Evolutionary conservation across 2,888 invertebrate genomes (phyloP), one percentile per base, ranked within the genome.

Genomic region (Phlogophora meticulosa): DNA sequence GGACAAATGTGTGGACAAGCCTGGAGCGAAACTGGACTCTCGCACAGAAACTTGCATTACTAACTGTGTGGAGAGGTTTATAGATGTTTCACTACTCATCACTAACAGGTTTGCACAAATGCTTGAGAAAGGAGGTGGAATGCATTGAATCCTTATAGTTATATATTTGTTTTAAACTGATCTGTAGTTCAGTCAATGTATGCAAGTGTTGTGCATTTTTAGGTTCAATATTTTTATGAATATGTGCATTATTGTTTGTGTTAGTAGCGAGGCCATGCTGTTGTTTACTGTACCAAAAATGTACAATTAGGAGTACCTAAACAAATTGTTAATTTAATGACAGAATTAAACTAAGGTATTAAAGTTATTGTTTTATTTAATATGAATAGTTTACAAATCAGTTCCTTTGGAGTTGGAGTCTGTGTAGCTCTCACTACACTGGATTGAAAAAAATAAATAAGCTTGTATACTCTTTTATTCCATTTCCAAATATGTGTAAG

Each of bases 1-100:
- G 99, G 99, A 99, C 20, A 98, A 98, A 90, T 99, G 99, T 90
- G 97, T 99, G 40, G 98, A 98, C 61, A 98, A 98, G 87, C 98
- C 99, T 5, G 97, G 98, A 40, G 97, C 97, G 51, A 99, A 98
- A 93, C 91, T 99, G 78, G 99, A 99, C 89, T 97, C 97, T 63
- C 97, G 97, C 84, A 98, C 98, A 1, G 99, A 99, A 94, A 97
- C 98, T 0, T 99, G 99, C 87, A 95, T 99, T 61, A 96, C 97
- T 17, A 99, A 99, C 91, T 99, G 99, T 92, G 99, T 99, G 0
- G 98, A 99, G 86, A 96, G 99, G 85, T 99, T 99, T 89, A 98
- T 99, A 77, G 99, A 99, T 92, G 98, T 98, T 4, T 98, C 99
- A 0, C 92, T 99, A 60, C 95, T 98, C 53, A 97, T 99, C 57